phyloP scores from a whole-genome alignment of 1,140 invertebrate species.

The Drosophila pallidifrons region DNA sequence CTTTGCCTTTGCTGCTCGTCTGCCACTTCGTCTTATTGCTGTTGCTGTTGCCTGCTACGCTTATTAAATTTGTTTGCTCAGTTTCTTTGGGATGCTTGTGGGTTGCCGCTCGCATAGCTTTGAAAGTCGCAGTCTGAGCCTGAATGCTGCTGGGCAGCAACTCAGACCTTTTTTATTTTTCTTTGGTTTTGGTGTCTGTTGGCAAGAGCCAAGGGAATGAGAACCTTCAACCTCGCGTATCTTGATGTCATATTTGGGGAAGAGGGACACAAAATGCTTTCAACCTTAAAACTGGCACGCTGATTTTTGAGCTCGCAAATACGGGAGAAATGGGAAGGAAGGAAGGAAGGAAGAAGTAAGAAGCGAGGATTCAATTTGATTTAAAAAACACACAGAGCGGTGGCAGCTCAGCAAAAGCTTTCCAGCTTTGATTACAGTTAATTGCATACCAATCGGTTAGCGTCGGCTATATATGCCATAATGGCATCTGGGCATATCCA shows the following conservation, averaged over 20 bases:
- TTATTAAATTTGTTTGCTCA: slow-evolving; percentile 56
- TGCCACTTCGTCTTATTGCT: slow-evolving; percentile 8
- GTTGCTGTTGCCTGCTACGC: slow-evolving; percentile 31
- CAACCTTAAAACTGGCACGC: slow-evolving; percentile 28
- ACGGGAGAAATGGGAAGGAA: too few species aligned
- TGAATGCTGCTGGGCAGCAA: background rate
- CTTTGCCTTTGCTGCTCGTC: slow-evolving; percentile 14
- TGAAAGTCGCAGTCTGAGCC: background rate
- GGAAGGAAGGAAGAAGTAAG: too few species aligned
- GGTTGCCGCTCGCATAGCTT: slow-evolving; percentile 4
- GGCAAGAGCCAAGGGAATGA: background rate
- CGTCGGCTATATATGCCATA: background rate
- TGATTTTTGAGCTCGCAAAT: slow-evolving; percentile 5
- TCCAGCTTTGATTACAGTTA: slow-evolving; percentile 35
- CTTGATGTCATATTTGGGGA: slow-evolving; percentile 25
- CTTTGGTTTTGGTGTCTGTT: too few species aligned
- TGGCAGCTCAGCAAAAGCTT: slow-evolving; percentile 3
- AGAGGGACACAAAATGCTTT: slow-evolving; percentile 16
- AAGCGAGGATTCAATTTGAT: slow-evolving; percentile 18
- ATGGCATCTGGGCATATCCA: background rate
- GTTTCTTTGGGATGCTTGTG: slow-evolving; percentile 35
- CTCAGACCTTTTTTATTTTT: background rate
- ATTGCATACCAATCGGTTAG: slow-evolving; percentile 33
- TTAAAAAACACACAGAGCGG: background rate
- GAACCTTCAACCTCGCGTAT: slow-evolving; percentile 20